Evolutionary conservation across 2,888 invertebrate genomes (phyloP), one percentile per base, ranked within the genome.

Genomic region (Diachrysia chrysitis): DNA sequence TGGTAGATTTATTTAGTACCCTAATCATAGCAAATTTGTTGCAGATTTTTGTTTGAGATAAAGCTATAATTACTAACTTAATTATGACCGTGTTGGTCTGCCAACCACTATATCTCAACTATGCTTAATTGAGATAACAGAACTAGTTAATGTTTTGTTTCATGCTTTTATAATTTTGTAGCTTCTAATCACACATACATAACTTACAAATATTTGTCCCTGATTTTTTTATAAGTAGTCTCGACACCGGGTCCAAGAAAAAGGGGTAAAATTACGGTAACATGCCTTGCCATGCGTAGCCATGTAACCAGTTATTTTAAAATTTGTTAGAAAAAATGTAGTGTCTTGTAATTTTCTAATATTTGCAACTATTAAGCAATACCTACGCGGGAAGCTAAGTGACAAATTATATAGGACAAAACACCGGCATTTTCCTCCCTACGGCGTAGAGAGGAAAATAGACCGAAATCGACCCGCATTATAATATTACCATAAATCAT

Each of bases 401-500:
- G 48, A 56, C n/a, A 25, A 76, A 75, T 76, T 75, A n/a, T 75
- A 69, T 51, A 65, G 51, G 54, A 55, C 51, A 29, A 58, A 54
- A 23, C 19, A 19, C 19, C 48, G 48, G n/a, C n/a, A n/a, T 46
- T 64, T 55, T 54, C 59, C 6, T 60, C 9, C 42, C 42, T 12
- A 12, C 42, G 23, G 21, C 29, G 23, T n/a, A n/a, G n/a, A n/a
- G n/a, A n/a, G n/a, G n/a, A n/a, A n/a, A n/a, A 21, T 59, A 62
- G 42, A 69, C 42, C 53, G 68, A 59, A 71, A 56, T 61, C 58
- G 60, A n/a, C 42, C 35, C 53, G 29, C 58, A 61, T 53, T 64
- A 55, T 64, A 63, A 75, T 68, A 72, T 64, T 53, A 25, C 73
- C 53, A 69, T 75, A 69, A 76, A 76, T 75, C 72, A 68, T 62